Evolutionary conservation across 2,797 vertebrate species (phyloP), one percentile per base, ranked within the genome.

Genomic region (Alca torda): DNA sequence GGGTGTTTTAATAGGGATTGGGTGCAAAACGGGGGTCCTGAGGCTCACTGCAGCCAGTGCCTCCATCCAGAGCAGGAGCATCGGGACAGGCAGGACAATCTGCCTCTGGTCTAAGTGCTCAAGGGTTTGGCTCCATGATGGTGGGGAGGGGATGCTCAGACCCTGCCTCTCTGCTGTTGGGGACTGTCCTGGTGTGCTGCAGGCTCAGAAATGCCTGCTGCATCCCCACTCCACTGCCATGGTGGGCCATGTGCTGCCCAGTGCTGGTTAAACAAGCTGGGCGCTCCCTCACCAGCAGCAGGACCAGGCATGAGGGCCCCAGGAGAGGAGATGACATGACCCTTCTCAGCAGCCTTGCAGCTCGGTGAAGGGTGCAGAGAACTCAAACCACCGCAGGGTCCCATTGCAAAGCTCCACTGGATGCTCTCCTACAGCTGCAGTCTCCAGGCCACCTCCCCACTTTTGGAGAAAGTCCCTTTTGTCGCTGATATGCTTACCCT

Each of bases 221-320:
- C 12, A 4, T 56, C 57, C 54, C 70, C 11, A 0, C 13, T 24
- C 16, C n/a, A 48, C 46, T 15, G 39, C 46, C 10, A 0, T 1
- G 18, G 21, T 14, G 3, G 8, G 16, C 56, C 10, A 3, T 1
- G 50, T 31, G 59, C 65, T 31, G 24, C 56, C 57, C 11, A 6
- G 78, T 4, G 5, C 56, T 30, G 21, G 12, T 9, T 4, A 12
- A 50, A 45, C 33, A 24, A 20, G 17, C 13, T 10, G 28, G 31
- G 16, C 8, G 12, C 25, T 60, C 17, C 43, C 56, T 48, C 63
- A 7, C 18, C 18, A 11, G 48, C 50, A 53, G n/a, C 48, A 4
- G 78, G 25, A 59, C 51, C 16, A 8, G 67, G 59, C 43, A 10
- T 2, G 3, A 56, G 53, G 23, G 14, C 21, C 14, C 13, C 16